Percentiles rank a stretch among this genome's conserved stretches.
Conservation (phyloP, 2,888 invertebrate genomes). For the Chrysolina haemoptera region DNA sequence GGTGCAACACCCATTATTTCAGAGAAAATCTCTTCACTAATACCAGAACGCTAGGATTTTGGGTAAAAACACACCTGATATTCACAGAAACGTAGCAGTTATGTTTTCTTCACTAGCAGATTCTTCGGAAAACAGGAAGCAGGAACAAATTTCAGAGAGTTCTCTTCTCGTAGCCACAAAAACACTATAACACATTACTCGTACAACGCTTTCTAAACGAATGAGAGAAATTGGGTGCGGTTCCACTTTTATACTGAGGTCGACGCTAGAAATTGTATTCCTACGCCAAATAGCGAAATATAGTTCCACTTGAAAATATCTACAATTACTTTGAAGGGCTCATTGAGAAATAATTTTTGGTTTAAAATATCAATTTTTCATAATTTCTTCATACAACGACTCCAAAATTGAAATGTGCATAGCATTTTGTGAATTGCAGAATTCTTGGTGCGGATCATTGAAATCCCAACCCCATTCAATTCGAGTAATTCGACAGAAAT, state of each 20-base stretch:
- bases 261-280: slow-evolving; percentile 50
- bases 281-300: slow-evolving; percentile 58
- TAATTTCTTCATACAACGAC: no score
- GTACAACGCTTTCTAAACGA: slow-evolving; percentile 29
- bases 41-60: slow-evolving; percentile 42
- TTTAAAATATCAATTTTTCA: no score
- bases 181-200: slow-evolving; percentile 38
- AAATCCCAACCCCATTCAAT: no score
- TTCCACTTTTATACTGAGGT: slow-evolving; percentile 57
- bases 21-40: slow-evolving; percentile 57
- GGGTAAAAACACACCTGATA: slow-evolving; percentile 59
- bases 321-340: not conserved
- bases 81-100: slow-evolving; percentile 26
- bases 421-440: no score
- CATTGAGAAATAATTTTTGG: no score
- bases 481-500: no score
- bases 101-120: slow-evolving; percentile 24
- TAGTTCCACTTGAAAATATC: slow-evolving; percentile 51
- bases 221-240: slow-evolving; percentile 47
- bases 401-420: no score
- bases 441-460: no score
- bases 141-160: not conserved
- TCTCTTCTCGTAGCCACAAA: slow-evolving; percentile 19
- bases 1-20: slow-evolving; percentile 56
- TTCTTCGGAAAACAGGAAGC: slow-evolving; percentile 1